These are phyloP conservation scores for Oreochromis aureus DNA, from an alignment of 2,113 vertebrate species.

Conservation along the genomic window DNA sequence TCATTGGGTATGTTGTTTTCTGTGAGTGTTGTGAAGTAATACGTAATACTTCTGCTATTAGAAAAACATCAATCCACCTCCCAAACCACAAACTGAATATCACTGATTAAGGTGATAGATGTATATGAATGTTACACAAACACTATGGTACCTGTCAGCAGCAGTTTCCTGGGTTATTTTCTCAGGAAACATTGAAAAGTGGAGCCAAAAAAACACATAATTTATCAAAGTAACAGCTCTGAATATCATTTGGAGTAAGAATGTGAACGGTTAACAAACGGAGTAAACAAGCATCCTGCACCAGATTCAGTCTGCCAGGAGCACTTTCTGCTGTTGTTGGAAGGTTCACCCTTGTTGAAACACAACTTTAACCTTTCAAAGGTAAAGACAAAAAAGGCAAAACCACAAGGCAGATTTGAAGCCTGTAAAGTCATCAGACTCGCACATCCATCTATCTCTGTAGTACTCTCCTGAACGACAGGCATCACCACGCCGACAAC, in stretches of 20 bases:
- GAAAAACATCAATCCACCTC: background rate
- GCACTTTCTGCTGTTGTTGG: background rate
- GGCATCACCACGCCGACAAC: background rate
- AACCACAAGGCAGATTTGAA: background rate
- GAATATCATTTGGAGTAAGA: background rate
- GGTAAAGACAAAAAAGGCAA: background rate
- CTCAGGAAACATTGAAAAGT: background rate
- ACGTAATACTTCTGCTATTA: background rate
- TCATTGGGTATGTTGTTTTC: background rate
- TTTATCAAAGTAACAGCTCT: background rate
- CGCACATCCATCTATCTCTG: rapidly evolving
- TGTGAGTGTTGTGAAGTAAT: background rate
- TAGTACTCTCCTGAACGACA: background rate
- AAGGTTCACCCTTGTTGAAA: rapidly evolving
- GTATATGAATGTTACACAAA: background rate
- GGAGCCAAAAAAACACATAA: background rate
- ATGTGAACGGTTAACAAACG: background rate
- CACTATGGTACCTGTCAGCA: rapidly evolving
- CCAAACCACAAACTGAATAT: background rate
- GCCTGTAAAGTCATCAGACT: background rate
- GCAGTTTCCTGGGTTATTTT: background rate
- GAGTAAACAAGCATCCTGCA: background rate
- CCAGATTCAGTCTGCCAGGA: no score
- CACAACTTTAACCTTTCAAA: background rate
- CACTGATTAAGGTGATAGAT: background rate